Evolutionary conservation across 2,797 vertebrate genomes (phyloP).

Genomic region (Pipistrellus pipistrellus): DNA sequence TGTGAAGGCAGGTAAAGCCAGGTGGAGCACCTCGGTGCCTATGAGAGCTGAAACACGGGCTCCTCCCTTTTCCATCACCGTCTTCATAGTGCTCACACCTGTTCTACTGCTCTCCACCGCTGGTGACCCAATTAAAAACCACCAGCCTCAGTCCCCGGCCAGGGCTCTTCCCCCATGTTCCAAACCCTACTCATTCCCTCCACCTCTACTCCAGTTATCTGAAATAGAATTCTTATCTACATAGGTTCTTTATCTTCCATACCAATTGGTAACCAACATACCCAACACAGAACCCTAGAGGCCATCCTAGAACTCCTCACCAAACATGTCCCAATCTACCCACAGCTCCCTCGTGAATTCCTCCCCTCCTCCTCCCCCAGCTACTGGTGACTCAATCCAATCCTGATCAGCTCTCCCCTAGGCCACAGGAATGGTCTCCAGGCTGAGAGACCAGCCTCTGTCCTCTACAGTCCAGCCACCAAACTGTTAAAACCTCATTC

Average conservation of each 20-base stretch:
- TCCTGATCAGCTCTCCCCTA: background rate
- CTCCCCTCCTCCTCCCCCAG: no score
- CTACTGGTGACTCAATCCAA: background rate
- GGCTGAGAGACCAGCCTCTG: background rate
- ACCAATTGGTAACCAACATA: background rate
- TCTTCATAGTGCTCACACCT: background rate
- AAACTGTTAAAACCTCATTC: background rate
- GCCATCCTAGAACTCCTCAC: background rate
- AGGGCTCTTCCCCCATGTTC: background rate
- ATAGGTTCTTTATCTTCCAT: background rate
- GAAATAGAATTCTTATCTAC: background rate
- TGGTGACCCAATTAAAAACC: background rate
- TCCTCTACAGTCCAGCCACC: background rate
- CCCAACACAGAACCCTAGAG: background rate
- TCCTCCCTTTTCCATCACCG: background rate
- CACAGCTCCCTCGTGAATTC: background rate
- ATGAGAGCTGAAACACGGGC: rapidly evolving
- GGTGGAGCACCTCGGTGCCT: no score
- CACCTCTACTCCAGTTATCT: background rate
- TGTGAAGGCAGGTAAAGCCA: background rate
- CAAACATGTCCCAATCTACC: no score
- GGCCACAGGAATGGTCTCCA: background rate
- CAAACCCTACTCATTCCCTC: background rate
- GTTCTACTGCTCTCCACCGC: background rate
- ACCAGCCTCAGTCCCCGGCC: background rate